These are phyloP conservation scores for Dolomedes plantarius DNA, from an alignment of 2,888 invertebrate genomes.

Conservation along the genomic window DNA sequence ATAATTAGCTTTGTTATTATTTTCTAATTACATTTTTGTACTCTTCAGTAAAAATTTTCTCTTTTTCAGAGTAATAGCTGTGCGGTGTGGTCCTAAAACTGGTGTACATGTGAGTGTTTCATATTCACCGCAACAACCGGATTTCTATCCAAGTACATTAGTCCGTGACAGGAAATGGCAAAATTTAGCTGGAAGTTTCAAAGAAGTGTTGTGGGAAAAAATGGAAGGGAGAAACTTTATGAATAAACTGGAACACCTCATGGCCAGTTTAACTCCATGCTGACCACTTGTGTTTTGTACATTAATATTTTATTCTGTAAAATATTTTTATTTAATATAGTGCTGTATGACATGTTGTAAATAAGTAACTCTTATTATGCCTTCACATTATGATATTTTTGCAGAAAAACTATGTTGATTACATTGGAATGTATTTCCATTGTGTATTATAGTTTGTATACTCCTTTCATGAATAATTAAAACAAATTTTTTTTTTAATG, in stretches of 20 bases:
- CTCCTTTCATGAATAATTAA: no score
- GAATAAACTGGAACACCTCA: slow-evolving; percentile 96
- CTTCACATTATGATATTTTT: no score
- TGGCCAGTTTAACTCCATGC: slow-evolving; percentile 81
- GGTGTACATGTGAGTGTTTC: slow-evolving; percentile 93
- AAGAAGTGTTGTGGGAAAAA: slow-evolving; percentile 87
- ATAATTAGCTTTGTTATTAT: no score
- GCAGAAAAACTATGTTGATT: no score
- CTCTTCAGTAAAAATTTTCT: no score
- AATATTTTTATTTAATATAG: no score
- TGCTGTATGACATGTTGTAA: no score
- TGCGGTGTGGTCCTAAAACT: slow-evolving; percentile 91
- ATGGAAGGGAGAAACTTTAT: slow-evolving; percentile 97
- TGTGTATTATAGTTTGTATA: no score
- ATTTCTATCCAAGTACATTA: slow-evolving; percentile 89
- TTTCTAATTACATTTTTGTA: no score
- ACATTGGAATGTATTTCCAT: no score
- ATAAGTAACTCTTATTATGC: no score
- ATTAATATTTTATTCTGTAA: not conserved
- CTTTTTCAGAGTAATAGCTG: slow-evolving; percentile 84
- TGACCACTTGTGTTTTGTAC: slow-evolving; percentile 38
- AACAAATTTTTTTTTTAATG: no score
- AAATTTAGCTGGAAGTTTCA: slow-evolving; percentile 92
- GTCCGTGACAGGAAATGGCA: slow-evolving; percentile 96
- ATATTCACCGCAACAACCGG: slow-evolving; percentile 87